Percentiles rank a stretch among this genome's conserved stretches.
Conservation (phyloP, 2,888 invertebrate genomes). For the Trichopria drosophilae region DNA sequence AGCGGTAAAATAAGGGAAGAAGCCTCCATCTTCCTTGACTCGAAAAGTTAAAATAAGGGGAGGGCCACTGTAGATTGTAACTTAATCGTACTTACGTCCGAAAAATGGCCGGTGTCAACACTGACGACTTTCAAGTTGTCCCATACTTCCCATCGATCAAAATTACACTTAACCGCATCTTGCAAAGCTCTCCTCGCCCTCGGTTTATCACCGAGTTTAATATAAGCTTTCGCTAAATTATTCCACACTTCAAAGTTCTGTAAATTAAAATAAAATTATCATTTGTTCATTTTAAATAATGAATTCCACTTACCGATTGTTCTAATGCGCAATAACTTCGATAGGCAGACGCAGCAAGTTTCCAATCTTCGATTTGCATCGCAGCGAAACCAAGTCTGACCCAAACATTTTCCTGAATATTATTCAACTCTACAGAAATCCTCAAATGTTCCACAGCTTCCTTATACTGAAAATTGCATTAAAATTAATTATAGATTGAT, state of each 20-base stretch:
- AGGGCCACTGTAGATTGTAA: too few relatives aligned
- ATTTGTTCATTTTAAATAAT: slow-evolving; percentile 1
- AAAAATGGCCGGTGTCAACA: slow-evolving; percentile 82
- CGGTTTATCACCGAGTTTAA: slow-evolving; percentile 81
- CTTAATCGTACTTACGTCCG: slow-evolving; percentile 63
- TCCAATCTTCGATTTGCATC: slow-evolving; percentile 77
- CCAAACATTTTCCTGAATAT: slow-evolving; percentile 86
- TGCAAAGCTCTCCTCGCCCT: slow-evolving; percentile 82
- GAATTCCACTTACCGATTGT: slow-evolving; percentile 61
- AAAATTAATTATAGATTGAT: slow-evolving; percentile 16
- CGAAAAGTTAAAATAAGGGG: too few relatives aligned
- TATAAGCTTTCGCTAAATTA: slow-evolving; percentile 92
- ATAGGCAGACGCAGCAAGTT: slow-evolving; percentile 81
- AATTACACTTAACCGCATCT: slow-evolving; percentile 90
- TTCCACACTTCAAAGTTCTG: slow-evolving; percentile 97
- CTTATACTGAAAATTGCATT: slow-evolving; percentile 63
- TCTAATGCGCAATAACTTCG: slow-evolving; percentile 86
- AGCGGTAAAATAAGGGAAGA: too few relatives aligned
- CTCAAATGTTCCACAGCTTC: slow-evolving; percentile 81
- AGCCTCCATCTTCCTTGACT: too few relatives aligned
- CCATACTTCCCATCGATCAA: slow-evolving; percentile 94
- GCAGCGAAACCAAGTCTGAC: slow-evolving; percentile 84
- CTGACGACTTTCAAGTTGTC: slow-evolving; percentile 90
- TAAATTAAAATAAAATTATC: slow-evolving; percentile 44
- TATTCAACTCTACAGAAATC: slow-evolving; percentile 81